Conservation (phyloP, 2,113 vertebrate genomes). For the Eidolon helvum region DNA sequence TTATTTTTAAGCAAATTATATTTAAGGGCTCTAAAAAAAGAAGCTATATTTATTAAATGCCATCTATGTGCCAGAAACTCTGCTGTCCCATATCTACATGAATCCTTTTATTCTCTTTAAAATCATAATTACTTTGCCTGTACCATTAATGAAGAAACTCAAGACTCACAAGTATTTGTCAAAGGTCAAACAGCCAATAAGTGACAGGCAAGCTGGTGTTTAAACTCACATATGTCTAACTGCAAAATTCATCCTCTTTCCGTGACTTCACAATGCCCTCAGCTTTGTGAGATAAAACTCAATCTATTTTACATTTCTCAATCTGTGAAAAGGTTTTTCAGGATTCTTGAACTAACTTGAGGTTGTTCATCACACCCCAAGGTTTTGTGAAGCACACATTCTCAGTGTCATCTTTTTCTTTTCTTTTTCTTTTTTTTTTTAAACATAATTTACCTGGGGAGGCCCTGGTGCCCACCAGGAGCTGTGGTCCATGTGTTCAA, state of each 20-base stretch:
- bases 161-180: neutral
- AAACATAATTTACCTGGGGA: neutral
- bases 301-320: slow-evolving; percentile 19
- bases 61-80: neutral
- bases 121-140: neutral
- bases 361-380: neutral
- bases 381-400: neutral
- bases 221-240: neutral
- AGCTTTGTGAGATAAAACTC: neutral
- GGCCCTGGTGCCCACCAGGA: neutral
- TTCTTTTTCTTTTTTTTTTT: neutral
- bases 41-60: neutral
- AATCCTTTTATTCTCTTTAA: neutral
- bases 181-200: neutral
- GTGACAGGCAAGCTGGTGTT: neutral
- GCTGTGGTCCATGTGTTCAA: neutral
- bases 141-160: neutral
- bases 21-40: neutral
- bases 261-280: neutral
- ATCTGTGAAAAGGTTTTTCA: neutral
- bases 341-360: neutral
- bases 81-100: neutral
- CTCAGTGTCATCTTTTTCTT: neutral
- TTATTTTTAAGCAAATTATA: slow-evolving; percentile 27
- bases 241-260: neutral